phyloP scores from a whole-genome alignment of 1,140 invertebrate genomes.

The Contarinia nasturtii region DNA sequence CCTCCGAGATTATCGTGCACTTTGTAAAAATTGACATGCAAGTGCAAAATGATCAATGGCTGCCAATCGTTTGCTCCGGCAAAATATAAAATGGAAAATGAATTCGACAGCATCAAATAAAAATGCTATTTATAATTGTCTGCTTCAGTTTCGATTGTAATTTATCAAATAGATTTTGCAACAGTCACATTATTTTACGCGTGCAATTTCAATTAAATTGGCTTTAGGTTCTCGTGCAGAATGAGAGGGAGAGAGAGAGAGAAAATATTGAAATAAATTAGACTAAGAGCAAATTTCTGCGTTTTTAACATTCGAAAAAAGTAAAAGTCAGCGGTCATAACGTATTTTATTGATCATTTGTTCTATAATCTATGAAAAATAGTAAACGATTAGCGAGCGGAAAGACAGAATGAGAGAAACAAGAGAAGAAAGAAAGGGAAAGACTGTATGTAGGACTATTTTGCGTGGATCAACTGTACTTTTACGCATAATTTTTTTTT shows the following conservation, averaged over 20 bases:
- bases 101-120: not conserved
- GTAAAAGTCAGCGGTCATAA: not conserved
- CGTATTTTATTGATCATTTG: not conserved
- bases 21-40: too few species aligned
- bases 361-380: not conserved
- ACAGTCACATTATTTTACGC: not conserved
- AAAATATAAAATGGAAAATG: too few species aligned
- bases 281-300: not conserved
- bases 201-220: not conserved
- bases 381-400: too few species aligned
- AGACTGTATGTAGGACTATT: too few species aligned
- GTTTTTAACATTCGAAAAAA: not conserved
- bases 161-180: not conserved
- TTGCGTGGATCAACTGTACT: not conserved
- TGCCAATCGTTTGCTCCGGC: too few species aligned
- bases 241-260: too few species aligned
- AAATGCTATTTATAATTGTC: not conserved
- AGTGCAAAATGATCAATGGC: too few species aligned
- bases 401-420: too few species aligned
- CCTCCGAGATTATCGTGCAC: too few species aligned
- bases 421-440: too few species aligned
- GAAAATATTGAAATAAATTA: not conserved
- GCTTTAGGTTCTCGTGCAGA: too few species aligned
- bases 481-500: not conserved
- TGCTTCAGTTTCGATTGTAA: not conserved